Base-by-base conservation (phyloP, 2,888 invertebrate species). In the Aleiodes alternator region DNA sequence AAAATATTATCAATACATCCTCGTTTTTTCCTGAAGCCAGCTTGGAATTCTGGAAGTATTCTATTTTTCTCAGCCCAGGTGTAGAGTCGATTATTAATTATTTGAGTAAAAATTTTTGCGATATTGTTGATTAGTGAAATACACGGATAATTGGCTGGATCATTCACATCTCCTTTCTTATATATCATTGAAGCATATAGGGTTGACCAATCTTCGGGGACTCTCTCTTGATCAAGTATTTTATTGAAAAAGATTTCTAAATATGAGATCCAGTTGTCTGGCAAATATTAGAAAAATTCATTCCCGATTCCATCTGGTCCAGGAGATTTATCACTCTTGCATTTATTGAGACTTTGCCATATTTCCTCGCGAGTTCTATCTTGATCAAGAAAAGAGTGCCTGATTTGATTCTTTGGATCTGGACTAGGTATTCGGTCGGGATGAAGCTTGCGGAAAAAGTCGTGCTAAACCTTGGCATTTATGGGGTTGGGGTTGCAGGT, bases 11-110 rank as follows among this genome's bases (percentile, higher is more conserved):
- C 82, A 12, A 78, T 69, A 8, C 80, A 81, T 4, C 79, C 69
- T 68, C 80, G 69, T 6, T 76, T 68, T 14, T 29, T 69, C 69
- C 81, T 69, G 43, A 83, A 85, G 2, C 82, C 84, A 0, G 80
- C 72, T 77, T 84, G 83, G 56, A 75, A 76, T 64, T 84, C 82
- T 0, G 81, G 80, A n/a, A 83, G 59, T 14, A 79, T 82, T 0
- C 80, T 57, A 4, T 79, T 66, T 0, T 8, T 8, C 31, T 73
- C 73, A 3, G 68, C 29, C 56, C 68, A 68, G 2, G 16, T 38
- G 1, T 38, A 16, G 3, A 69, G 14, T 3, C 34, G 9, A 11
- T 56, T 8, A 7, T 50, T 14, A 11, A 69, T 8, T 0, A 82
- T 74, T 3, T 53, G 34, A 0, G 82, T 83, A 43, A 80, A 80